Base-by-base conservation (phyloP, 2,797 vertebrate genomes). In the Balearica regulorum region DNA sequence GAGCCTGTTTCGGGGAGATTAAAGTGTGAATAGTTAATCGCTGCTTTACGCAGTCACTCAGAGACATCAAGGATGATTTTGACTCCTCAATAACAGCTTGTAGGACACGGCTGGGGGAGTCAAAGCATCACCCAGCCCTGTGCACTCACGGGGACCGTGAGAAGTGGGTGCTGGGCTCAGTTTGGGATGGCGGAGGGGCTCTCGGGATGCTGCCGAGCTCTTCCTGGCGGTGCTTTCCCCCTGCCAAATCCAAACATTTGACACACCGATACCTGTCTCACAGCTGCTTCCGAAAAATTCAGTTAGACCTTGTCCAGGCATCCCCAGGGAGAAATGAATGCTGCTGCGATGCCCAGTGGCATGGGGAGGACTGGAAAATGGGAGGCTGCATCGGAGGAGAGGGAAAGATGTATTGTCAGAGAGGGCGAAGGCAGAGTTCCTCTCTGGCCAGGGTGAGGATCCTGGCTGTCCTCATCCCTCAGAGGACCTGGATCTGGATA, bases 1-100 rank as follows among this genome's bases (percentile, higher is more conserved):
- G 87, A 92, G 94, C 62, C 84, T 97, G 93, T 94, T 92, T 91
- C 4, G 0, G 81, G 58, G 93, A 95, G 94, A 97, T 96, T 96
- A 96, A 96, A 95, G 73, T 31, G 55, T 8, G 49, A 97, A 91
- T 93, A 82, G 95, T 96, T 96, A 97, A 97, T 96, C 48, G 9
- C 76, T 71, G 28, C 76, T 89, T 95, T 95, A 79, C 92, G 72
- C 60, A 81, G 82, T 79, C 55, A 70, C 72, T 93, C 1, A 1
- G 78, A 93, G 64, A 83, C 51, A 57, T 66, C 49, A 7, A 12
- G 64, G 77, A 70, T 87, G 64, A 62, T 54, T 82, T 80, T 53
- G 75, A 71, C 41, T 93, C 87, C 90, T 91, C 91, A 90, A 6
- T 55, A 92, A 43, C 71, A 92, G 76, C 87, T 90, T 82, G 39